phyloP scores from a whole-genome alignment of 2,888 invertebrate species.

The Mesorhabditis spiculigera region DNA sequence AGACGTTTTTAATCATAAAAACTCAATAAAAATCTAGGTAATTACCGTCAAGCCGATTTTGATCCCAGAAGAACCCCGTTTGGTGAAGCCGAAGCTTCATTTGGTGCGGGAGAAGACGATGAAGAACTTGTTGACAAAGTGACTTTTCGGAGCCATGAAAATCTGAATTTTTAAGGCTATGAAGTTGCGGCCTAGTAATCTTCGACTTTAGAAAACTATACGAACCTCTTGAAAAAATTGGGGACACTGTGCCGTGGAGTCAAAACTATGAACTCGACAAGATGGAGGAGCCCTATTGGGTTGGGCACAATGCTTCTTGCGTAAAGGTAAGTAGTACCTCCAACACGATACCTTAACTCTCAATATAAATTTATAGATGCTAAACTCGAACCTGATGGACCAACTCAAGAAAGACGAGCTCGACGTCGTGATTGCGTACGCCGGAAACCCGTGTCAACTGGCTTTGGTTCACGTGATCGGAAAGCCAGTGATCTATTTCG shows the following conservation, averaged over 20 bases:
- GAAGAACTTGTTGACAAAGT: slow-evolving; percentile 52
- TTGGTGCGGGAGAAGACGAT: slow-evolving; percentile 54
- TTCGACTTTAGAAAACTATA: slow-evolving; percentile 32
- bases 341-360: neutral
- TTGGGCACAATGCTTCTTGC: slow-evolving; percentile 53
- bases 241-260: slow-evolving; percentile 46
- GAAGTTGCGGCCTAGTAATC: neutral
- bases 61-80: slow-evolving; percentile 57
- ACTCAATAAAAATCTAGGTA: slow-evolving; percentile 18
- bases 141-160: slow-evolving; percentile 8
- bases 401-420: slow-evolving; percentile 46
- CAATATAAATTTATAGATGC: slow-evolving; percentile 29
- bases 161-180: slow-evolving; percentile 10
- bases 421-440: slow-evolving; percentile 53
- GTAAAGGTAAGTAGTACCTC: slow-evolving; percentile 34
- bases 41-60: slow-evolving; percentile 53
- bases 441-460: slow-evolving; percentile 54
- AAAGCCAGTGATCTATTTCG: slow-evolving; percentile 53
- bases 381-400: slow-evolving; percentile 55
- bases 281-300: slow-evolving; percentile 44
- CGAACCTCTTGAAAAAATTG: slow-evolving; percentile 45
- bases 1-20: neutral
- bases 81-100: slow-evolving; percentile 54
- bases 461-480: slow-evolving; percentile 52
- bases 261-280: slow-evolving; percentile 42